phyloP scores from a whole-genome alignment of 64 coral and sea anemone genomes.

The Platygyra sinensis region DNA sequence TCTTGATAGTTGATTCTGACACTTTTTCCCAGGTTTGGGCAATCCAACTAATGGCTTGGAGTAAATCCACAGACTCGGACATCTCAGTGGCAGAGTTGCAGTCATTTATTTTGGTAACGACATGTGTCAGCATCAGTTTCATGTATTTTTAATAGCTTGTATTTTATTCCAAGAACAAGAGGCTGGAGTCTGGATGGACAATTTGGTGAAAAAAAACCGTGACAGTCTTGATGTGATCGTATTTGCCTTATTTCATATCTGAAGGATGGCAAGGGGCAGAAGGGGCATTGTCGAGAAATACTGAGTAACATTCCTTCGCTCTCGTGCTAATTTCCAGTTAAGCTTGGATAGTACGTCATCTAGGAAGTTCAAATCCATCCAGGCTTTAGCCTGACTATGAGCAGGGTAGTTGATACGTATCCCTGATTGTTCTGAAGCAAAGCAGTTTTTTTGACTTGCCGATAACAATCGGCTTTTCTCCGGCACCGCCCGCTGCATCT shows the following conservation, averaged over 20 bases:
- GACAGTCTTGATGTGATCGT: not conserved
- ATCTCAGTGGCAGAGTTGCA: slow-evolving; percentile 36
- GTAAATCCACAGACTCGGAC: slow-evolving; percentile 36
- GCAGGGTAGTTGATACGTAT: too few species aligned
- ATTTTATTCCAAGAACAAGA: slow-evolving; percentile 46
- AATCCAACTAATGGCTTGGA: slow-evolving; percentile 40
- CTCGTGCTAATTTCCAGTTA: slow-evolving; percentile 13
- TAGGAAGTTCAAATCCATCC: slow-evolving; percentile 39
- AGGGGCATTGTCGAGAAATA: slow-evolving; percentile 18
- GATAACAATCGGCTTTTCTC: too few species aligned
- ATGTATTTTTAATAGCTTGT: slow-evolving; percentile 44
- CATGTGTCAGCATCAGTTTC: slow-evolving; percentile 53
- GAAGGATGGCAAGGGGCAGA: slow-evolving; percentile 49
- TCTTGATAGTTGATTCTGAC: slow-evolving; percentile 29
- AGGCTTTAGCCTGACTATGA: slow-evolving; percentile 23
- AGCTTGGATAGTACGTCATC: slow-evolving; percentile 10
- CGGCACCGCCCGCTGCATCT: too few species aligned
- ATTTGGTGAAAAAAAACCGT: slow-evolving; percentile 39
- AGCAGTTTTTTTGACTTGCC: too few species aligned
- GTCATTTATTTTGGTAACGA: slow-evolving; percentile 42
- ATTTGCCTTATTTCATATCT: slow-evolving; percentile 62
- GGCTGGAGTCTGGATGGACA: slow-evolving; percentile 40
- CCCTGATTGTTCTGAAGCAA: too few species aligned
- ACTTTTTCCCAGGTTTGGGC: slow-evolving; percentile 5
- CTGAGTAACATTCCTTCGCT: slow-evolving; percentile 13